Evolutionary conservation across 2,888 invertebrate species (phyloP).

Genomic region (Lissonota sp.): DNA sequence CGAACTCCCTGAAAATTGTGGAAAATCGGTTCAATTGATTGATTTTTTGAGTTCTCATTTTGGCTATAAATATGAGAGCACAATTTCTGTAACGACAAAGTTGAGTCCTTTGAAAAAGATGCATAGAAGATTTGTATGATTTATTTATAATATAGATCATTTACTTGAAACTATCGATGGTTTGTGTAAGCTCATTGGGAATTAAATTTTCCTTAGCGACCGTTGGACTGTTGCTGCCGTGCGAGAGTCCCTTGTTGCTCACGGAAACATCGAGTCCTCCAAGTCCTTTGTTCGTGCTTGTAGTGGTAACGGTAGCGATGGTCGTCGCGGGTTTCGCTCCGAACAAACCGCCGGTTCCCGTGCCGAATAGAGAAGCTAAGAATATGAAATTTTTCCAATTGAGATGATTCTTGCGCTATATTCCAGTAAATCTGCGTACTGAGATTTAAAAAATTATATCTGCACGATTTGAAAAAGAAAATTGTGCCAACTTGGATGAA

Average conservation of each 20-base stretch:
- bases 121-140: background rate
- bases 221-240: constrained; percentile 84
- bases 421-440: no score
- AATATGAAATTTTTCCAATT: constrained; percentile 35
- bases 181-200: constrained; percentile 91
- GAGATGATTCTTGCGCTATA: background rate
- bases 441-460: no score
- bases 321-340: constrained; percentile 73
- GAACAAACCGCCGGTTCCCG: constrained; percentile 74
- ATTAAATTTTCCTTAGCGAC: constrained; percentile 88
- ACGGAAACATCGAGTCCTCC: constrained; percentile 88
- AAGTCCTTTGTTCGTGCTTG: constrained; percentile 86
- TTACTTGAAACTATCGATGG: constrained; percentile 92
- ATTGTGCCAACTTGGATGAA: no score
- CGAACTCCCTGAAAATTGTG: constrained; percentile 86
- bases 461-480: no score
- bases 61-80: constrained; percentile 5
- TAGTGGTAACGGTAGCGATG: constrained; percentile 68
- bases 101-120: no score
- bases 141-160: constrained; percentile 15
- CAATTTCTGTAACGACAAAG: no score
- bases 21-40: background rate
- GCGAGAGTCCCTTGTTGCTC: constrained; percentile 82
- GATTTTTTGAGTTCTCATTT: background rate
- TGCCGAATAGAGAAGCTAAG: constrained; percentile 76